Percentiles rank a stretch among this genome's conserved stretches.
Conservation (phyloP, 1,140 invertebrate genomes). For the Trypoxylus dichotomus region DNA sequence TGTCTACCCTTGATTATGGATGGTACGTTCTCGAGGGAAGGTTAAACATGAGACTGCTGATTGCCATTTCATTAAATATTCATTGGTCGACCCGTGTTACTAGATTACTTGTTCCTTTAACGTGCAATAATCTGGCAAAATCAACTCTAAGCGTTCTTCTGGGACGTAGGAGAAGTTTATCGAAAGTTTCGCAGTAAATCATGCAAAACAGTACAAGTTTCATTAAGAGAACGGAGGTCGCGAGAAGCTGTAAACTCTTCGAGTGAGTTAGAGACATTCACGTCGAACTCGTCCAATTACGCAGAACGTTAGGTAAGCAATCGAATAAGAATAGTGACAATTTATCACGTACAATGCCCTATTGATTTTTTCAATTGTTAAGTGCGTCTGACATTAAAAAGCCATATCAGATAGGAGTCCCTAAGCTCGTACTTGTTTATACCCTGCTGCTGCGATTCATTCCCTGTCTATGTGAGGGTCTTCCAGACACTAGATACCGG, state of each 20-base stretch:
- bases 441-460: neutral
- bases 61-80: constrained; percentile 13
- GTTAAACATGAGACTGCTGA: neutral
- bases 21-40: neutral
- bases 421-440: constrained; percentile 1
- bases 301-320: neutral
- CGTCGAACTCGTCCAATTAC: neutral
- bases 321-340: neutral
- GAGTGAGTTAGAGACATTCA: neutral
- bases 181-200: neutral
- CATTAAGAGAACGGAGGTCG: neutral
- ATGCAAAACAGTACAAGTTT: neutral
- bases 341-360: neutral
- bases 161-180: neutral
- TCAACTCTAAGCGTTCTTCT: neutral
- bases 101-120: constrained; percentile 6
- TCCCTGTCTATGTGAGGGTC: constrained; percentile 11
- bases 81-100: neutral
- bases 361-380: constrained; percentile 22
- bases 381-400: constrained; percentile 16
- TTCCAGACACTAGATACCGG: neutral
- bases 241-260: neutral
- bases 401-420: constrained; percentile 13
- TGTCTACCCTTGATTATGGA: neutral
- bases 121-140: constrained; percentile 11